Evolutionary conservation across 2,888 invertebrate genomes (phyloP), one percentile per base, ranked within the genome.

Genomic region (Leptinotarsa haldemani): DNA sequence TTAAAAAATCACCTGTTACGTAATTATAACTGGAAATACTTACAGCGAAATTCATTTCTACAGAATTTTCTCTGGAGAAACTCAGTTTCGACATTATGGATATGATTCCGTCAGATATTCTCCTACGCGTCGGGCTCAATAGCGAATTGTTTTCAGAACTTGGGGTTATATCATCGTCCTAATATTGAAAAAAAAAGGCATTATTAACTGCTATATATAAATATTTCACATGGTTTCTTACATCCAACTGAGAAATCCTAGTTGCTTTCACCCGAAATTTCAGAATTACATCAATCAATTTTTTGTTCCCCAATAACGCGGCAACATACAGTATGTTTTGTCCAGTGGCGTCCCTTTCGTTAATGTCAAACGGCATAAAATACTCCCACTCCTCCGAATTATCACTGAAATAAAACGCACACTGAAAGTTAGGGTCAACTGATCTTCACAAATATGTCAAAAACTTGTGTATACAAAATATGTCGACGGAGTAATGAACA

Each of bases 291-390:
- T 94, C 94, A 0, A 95, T 92, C 68, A 97, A 90, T 74, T 93
- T 92, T 74, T 92, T 89, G 86, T 96, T 95, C 22, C 96, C 96
- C 71, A 95, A 90, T 74, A 94, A 91, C 85, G 96, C 94, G 15
- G 98, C 96, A 76, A 97, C 92, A 87, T 97, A 97, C 15, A 99
- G 89, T 70, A 97, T 93, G 77, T 94, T 97, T 88, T 97, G 97
- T 0, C 96, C 96, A 46, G 95, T 94, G 4, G 94, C 95, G 88
- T 97, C 97, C 79, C 94, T 92, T 63, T 94, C 93, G 88, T 99
- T 99, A 66, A 98, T 91, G 88, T 98, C 97, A 85, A 97, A 97
- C n/a, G 97, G 93, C 86, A 95, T 91, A 30, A 91, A 90, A 89
- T 96, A 98, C 85, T 95, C 95, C 91, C 93, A 94, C 71, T 93